Conservation (phyloP, 2,888 invertebrate species). For the Drosophila kuntzei region DNA sequence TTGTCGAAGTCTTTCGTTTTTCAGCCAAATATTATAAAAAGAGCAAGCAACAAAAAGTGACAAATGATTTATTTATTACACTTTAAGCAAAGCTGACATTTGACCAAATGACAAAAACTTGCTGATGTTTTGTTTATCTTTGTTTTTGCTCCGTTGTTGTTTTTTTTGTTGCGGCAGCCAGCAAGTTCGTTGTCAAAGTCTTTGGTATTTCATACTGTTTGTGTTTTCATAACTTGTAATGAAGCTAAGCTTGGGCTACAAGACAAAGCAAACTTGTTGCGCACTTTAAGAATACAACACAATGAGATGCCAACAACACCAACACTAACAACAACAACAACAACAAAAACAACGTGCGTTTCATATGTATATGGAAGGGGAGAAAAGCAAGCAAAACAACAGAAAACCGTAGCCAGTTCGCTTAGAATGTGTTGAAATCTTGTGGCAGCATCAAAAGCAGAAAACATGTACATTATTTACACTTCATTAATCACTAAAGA, state of each 20-base stretch:
- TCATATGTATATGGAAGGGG: constrained; percentile 9
- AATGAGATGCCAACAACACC: constrained; percentile 24
- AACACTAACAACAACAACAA: constrained; percentile 24
- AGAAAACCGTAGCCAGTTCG: constrained; percentile 27
- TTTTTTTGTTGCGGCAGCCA: constrained; percentile 21
- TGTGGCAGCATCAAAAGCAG: constrained; percentile 45
- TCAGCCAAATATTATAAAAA: constrained; percentile 18
- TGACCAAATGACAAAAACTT: constrained; percentile 53
- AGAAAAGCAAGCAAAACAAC: constrained; percentile 21
- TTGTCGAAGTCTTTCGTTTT: constrained; percentile 55
- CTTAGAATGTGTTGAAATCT: constrained; percentile 77
- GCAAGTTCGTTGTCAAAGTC: constrained; percentile 81
- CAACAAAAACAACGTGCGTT: constrained; percentile 34
- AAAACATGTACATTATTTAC: constrained; percentile 78
- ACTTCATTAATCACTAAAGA: constrained; percentile 79
- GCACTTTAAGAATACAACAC: constrained; percentile 52
- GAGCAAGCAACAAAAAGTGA: constrained; percentile 38
- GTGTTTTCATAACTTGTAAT: constrained; percentile 53
- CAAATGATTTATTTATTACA: constrained; percentile 70
- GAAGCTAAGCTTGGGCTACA: constrained; percentile 28
- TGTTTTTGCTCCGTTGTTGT: constrained; percentile 20
- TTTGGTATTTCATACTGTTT: constrained; percentile 48
- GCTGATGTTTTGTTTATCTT: constrained; percentile 45
- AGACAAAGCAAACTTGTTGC: constrained; percentile 50
- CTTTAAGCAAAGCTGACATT: constrained; percentile 67